These are phyloP conservation scores for Keiferia lycopersicella DNA, from an alignment of 2,888 invertebrate genomes.

Conservation along the genomic window DNA sequence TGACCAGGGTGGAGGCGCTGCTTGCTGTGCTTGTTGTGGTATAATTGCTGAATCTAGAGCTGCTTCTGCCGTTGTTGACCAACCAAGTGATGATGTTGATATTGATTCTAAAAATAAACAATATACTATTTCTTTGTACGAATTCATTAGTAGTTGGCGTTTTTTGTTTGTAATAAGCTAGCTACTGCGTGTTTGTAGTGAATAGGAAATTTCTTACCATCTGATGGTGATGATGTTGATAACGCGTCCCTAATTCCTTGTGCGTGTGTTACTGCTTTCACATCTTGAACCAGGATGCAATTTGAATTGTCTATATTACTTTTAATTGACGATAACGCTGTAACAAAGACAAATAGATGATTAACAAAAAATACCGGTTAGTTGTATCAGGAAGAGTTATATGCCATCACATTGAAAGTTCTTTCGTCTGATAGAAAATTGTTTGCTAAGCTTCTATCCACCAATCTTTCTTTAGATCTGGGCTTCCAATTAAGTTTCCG, in stretches of 20 bases:
- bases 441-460: constrained; percentile 45
- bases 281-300: constrained; percentile 94
- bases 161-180: too few relatives aligned
- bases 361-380: constrained; percentile 11
- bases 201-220: constrained; percentile 54
- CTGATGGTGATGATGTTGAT: constrained; percentile 76
- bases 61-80: constrained; percentile 79
- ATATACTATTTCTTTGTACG: constrained; percentile 21
- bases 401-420: constrained; percentile 14
- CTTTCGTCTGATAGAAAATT: constrained; percentile 40
- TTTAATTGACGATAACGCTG: constrained; percentile 95
- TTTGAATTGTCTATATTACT: constrained; percentile 93
- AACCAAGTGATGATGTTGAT: constrained; percentile 74
- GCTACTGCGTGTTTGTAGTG: too few relatives aligned
- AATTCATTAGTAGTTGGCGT: too few relatives aligned
- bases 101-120: constrained; percentile 83
- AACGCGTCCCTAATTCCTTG: constrained; percentile 89
- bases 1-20: constrained; percentile 89
- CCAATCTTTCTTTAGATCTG: constrained; percentile 55
- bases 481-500: constrained; percentile 64
- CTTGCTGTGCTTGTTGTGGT: constrained; percentile 86
- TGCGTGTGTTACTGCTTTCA: constrained; percentile 93
- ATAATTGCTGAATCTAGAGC: constrained; percentile 79
- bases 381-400: background rate
- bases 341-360: constrained; percentile 60